phyloP scores from a whole-genome alignment of 2,113 vertebrate genomes.

The human region DNA sequence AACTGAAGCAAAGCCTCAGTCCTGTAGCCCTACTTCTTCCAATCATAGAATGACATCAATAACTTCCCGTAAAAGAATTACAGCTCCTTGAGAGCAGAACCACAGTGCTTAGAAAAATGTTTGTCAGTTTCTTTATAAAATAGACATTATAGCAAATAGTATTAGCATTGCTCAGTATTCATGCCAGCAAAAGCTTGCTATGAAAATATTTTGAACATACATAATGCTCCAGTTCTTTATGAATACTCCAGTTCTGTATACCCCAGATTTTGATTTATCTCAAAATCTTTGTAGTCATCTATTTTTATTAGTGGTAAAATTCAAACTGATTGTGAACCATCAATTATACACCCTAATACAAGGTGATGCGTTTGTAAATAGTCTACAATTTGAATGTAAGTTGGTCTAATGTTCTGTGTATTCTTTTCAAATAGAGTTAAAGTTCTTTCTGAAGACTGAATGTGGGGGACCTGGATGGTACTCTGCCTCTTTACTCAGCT shows the following conservation, averaged over 20 bases:
- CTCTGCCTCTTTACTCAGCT: not conserved
- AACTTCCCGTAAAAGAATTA: conserved; percentile 8
- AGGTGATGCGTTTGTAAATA: not conserved
- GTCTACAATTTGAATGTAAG: not conserved
- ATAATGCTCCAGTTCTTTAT: not conserved
- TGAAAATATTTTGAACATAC: not conserved
- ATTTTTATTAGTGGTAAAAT: conserved; percentile 38
- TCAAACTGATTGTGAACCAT: not conserved
- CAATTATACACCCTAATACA: not conserved
- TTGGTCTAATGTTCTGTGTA: not conserved
- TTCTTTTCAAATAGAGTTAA: not conserved
- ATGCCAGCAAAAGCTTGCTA: not conserved
- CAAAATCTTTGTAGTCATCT: not conserved
- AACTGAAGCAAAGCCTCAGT: not conserved
- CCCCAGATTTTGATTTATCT: too few relatives aligned
- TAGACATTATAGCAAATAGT: not conserved
- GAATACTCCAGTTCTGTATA: not conserved
- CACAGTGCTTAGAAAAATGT: not conserved
- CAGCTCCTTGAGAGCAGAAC: not conserved
- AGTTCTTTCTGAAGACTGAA: conserved; percentile 9
- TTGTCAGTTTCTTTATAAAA: conserved; percentile 25
- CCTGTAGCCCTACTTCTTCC: not conserved
- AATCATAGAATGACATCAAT: not conserved
- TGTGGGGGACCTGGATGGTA: not conserved
- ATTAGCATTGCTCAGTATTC: not conserved